phyloP scores from a whole-genome alignment of 2,797 vertebrate genomes.

The Melanotaenia maccullochi region DNA sequence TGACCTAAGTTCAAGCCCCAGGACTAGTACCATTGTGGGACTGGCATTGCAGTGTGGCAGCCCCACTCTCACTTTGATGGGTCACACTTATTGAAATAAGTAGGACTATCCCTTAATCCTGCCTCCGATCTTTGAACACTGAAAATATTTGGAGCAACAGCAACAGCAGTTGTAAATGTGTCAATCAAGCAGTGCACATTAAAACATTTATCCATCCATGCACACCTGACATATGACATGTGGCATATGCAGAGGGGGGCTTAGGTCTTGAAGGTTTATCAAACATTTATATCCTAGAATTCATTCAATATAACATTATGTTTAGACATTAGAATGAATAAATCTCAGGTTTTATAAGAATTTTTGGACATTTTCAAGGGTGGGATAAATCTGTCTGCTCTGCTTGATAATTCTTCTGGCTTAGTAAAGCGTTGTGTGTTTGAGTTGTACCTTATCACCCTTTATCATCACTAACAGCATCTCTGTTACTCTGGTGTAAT shows the following conservation, averaged over 20 bases:
- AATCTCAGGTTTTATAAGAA: neutral
- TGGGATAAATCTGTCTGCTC: neutral
- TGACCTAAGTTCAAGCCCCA: too few relatives aligned
- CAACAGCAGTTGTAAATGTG: neutral
- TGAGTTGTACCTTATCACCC: constrained; percentile 12
- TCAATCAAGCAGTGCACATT: neutral
- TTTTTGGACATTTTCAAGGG: neutral
- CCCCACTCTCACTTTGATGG: too few relatives aligned
- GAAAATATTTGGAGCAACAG: neutral
- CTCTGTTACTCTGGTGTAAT: constrained; percentile 3
- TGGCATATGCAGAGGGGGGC: neutral
- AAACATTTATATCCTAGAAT: neutral
- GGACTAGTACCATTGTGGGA: too few relatives aligned
- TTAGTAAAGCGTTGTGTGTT: neutral
- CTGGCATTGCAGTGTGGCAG: too few relatives aligned
- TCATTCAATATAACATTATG: neutral
- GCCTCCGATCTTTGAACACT: too few relatives aligned
- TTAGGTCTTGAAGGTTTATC: neutral
- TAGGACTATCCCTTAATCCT: too few relatives aligned
- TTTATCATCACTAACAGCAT: constrained; percentile 6
- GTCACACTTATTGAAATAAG: too few relatives aligned
- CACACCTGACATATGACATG: neutral
- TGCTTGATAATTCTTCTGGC: neutral
- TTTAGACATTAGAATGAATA: neutral
- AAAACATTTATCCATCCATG: neutral